Conservation (phyloP, 2,113 vertebrate genomes). For the Nothoprocta perdicaria region DNA sequence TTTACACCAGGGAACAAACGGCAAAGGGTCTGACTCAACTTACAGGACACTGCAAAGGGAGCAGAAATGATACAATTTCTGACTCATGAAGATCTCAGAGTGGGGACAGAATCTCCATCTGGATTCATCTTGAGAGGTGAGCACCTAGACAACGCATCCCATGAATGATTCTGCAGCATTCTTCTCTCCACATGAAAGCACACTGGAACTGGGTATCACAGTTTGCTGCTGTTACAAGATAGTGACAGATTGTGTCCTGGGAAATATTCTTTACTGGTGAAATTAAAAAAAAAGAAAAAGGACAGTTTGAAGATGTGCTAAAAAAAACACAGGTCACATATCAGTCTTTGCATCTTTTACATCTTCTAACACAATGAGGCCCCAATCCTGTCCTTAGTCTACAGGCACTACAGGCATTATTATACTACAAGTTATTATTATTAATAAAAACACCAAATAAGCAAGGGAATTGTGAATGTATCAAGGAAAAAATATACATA, state of each 20-base stretch:
- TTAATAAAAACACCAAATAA: neutral
- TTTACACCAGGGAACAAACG: neutral
- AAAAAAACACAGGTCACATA: neutral
- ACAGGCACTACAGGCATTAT: neutral
- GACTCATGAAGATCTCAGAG: neutral
- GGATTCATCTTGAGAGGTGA: neutral
- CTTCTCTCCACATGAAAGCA: neutral
- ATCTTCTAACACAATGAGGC: neutral
- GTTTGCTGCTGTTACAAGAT: neutral
- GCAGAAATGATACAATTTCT: neutral
- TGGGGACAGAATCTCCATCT: neutral
- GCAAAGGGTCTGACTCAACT: neutral
- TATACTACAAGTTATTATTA: neutral
- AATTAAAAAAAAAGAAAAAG: neutral
- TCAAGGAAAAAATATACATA: neutral
- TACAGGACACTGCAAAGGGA: neutral
- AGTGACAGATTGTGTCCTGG: neutral
- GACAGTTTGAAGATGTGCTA: neutral
- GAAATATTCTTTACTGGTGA: neutral
- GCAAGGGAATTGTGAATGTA: neutral
- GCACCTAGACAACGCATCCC: neutral
- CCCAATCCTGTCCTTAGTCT: neutral
- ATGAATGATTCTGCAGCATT: neutral
- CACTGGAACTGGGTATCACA: neutral
- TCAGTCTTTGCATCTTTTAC: neutral